Evolutionary conservation across 2,888 invertebrate genomes (phyloP), one percentile per base, ranked within the genome.

Genomic region (Synergus itoensis): DNA sequence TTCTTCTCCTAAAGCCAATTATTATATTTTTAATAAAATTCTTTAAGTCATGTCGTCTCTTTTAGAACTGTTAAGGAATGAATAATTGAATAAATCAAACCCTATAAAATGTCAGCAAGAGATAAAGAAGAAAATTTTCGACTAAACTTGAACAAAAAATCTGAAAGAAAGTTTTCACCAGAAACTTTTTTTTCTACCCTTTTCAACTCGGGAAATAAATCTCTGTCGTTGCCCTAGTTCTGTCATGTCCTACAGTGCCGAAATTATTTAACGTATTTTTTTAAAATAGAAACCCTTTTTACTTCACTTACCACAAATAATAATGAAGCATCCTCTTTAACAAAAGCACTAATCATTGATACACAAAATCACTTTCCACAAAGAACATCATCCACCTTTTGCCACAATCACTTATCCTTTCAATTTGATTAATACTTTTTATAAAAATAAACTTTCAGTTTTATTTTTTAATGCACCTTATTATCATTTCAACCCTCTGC

Each of bases 251-350:
- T 73, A 73, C 73, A 73, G 53, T 73, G 53, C 73, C 73, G 36
- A 73, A 73, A 73, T 73, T 73, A 73, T 73, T 73, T 73, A 73
- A 73, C 53, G 48, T 73, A 73, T 73, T 73, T 36, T 53, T n/a
- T 73, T 53, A 73, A 73, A 73, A 73, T 45, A 21, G 12, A 21
- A 21, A 21, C 21, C 11, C 12, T 73, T 53, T 73, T 53, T 67
- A 21, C 67, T 67, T 45, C 14, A 67, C 67, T 67, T 21, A 67
- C 67, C 67, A 21, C 21, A 21, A 67, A 67, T 43, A 45, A 9
- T 36, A 28, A 69, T 69, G 53, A 60, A 11, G 4, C 60, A 60
- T 60, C 36, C 48, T 53, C 36, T 69, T 67, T 43, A 40, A 48
- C n/a, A 18, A 67, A 53, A 16, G 5, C 16, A 16, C 16, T 14